These are phyloP conservation scores for Cairina moschata DNA, from an alignment of 2,113 vertebrate species.

Conservation along the genomic window DNA sequence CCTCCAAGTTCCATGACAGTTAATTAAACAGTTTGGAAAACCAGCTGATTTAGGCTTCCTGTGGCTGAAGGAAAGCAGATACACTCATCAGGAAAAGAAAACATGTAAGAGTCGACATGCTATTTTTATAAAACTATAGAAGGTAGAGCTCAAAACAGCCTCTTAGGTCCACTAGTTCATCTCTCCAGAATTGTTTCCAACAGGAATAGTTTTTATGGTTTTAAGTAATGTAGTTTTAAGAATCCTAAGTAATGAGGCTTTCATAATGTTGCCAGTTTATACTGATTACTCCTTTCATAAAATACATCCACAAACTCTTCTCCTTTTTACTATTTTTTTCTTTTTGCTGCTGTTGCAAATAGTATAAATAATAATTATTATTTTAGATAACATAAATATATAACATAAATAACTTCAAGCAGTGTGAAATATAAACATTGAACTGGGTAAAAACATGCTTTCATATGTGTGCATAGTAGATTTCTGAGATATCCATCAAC, in stretches of 20 bases:
- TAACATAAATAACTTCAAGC: background rate
- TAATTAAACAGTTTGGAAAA: conserved; percentile 27
- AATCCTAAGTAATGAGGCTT: background rate
- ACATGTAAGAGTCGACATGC: background rate
- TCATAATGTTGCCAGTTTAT: background rate
- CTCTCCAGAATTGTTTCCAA: background rate
- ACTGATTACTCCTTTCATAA: background rate
- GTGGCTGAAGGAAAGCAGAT: conserved; percentile 32
- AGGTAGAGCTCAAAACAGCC: background rate
- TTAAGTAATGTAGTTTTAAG: background rate
- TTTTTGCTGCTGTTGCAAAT: background rate
- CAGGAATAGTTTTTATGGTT: background rate
- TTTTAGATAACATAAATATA: background rate
- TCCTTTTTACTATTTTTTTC: background rate
- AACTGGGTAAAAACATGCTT: background rate
- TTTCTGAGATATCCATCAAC: conserved; percentile 7
- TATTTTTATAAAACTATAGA: conserved; percentile 18
- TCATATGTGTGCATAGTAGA: background rate
- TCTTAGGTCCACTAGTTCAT: background rate
- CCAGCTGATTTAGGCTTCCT: conserved; percentile 22
- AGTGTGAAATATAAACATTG: background rate
- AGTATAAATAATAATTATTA: background rate
- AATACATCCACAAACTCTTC: background rate
- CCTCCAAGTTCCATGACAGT: background rate
- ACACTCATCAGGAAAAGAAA: background rate